phyloP scores from a whole-genome alignment of 2,797 vertebrate genomes.

The Lacerta viridis region DNA sequence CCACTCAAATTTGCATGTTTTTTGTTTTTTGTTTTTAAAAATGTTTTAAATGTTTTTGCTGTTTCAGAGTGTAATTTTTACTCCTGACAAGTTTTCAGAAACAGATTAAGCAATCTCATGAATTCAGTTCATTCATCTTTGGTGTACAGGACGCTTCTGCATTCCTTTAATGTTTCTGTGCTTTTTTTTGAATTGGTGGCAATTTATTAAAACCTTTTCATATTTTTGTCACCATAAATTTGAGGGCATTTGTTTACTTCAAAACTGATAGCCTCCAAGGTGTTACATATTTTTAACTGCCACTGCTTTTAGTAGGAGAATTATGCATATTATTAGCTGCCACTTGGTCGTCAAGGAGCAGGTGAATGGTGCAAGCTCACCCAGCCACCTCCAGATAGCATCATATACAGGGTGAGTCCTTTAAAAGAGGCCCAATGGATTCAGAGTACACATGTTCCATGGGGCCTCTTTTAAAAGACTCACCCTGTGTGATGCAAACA shows the following conservation, averaged over 20 bases:
- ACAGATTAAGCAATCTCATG: constrained; percentile 17
- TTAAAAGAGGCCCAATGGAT: no score
- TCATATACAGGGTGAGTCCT: not conserved
- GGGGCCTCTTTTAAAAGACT: no score
- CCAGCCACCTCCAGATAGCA: not conserved
- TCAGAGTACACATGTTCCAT: no score
- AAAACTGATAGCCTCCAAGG: not conserved
- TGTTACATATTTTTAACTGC: not conserved
- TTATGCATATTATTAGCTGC: not conserved
- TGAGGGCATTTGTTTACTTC: not conserved
- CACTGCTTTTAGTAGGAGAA: not conserved
- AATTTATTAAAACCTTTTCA: constrained; percentile 6
- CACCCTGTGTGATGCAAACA: no score
- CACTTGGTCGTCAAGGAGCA: not conserved
- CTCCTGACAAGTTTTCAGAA: constrained; percentile 2
- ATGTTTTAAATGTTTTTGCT: not conserved
- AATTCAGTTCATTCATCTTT: constrained; percentile 22
- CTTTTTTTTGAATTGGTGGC: not conserved
- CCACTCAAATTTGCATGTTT: not conserved
- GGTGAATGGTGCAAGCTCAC: not conserved
- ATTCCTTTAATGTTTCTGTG: not conserved
- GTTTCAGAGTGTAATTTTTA: constrained; percentile 32
- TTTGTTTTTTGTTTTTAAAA: not conserved
- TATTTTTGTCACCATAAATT: not conserved
- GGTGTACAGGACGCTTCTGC: not conserved